phyloP scores from a whole-genome alignment of 2,888 invertebrate genomes.

The Xanthorhoe spadicearia region DNA sequence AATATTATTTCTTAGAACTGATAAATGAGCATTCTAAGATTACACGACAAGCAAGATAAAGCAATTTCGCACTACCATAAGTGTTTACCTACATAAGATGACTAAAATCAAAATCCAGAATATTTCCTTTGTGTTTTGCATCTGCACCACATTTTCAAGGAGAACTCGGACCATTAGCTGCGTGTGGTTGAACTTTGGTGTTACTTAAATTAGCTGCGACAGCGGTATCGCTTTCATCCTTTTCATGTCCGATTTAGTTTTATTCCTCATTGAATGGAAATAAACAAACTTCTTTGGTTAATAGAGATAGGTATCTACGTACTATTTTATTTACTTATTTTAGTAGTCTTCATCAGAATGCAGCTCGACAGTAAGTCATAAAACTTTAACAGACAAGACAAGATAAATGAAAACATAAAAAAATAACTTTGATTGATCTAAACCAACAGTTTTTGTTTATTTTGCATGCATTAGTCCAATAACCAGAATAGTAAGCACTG shows the following conservation, averaged over 20 bases:
- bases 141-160: constrained; percentile 24
- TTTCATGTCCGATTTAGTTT: constrained; percentile 33
- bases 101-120: constrained; percentile 6
- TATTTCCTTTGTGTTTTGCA: constrained; percentile 17
- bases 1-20: constrained; percentile 12
- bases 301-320: not conserved
- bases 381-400: constrained; percentile 13
- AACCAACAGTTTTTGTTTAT: constrained; percentile 23
- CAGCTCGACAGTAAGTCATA: not conserved
- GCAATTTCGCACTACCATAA: not conserved
- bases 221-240: constrained; percentile 29
- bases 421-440: constrained; percentile 10
- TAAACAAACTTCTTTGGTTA: constrained; percentile 16
- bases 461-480: constrained; percentile 28
- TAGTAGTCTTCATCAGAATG: not conserved
- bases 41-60: not conserved
- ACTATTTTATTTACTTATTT: not conserved
- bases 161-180: constrained; percentile 32
- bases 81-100: constrained; percentile 6
- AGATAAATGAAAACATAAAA: constrained; percentile 7
- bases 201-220: constrained; percentile 41
- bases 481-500: constrained; percentile 39
- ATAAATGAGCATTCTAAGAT: constrained; percentile 6
- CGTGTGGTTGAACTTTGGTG: constrained; percentile 37
- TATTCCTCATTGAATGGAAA: constrained; percentile 21